A percentile compares a stretch with the other conserved stretches of the same genome.
Conservation (phyloP, 2,797 vertebrate genomes). For the Hoplostethus mediterraneus region DNA sequence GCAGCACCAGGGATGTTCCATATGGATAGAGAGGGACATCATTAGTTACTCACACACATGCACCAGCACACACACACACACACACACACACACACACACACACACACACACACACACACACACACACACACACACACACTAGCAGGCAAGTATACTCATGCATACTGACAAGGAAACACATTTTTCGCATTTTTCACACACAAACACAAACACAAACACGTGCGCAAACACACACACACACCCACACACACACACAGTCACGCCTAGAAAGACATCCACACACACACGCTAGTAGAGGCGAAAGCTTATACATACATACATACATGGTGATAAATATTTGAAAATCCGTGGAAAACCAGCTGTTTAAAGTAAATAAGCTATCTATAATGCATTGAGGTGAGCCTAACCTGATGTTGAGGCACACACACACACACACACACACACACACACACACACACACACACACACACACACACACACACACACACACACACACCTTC, state of each 20-base stretch:
- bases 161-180: no score
- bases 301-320: constrained; percentile 11
- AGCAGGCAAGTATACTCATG: no score
- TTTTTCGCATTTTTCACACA: no score
- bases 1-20: constrained; percentile 65
- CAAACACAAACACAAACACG: no score
- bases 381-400: constrained; percentile 47
- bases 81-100: constrained; percentile 12
- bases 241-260: constrained; percentile 14
- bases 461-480: not conserved
- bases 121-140: not conserved
- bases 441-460: not conserved
- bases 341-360: constrained; percentile 50
- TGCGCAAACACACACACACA: constrained; percentile 40
- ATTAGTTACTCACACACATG: constrained; percentile 68
- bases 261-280: not conserved
- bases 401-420: constrained; percentile 32
- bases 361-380: constrained; percentile 58
- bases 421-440: not conserved
- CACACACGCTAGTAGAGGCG: constrained; percentile 15
- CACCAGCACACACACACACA: constrained; percentile 36
- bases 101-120: constrained; percentile 4
- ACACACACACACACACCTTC: not conserved
- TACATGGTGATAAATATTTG: constrained; percentile 61
- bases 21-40: constrained; percentile 57